These are phyloP conservation scores for Takifugu flavidus DNA, from an alignment of 2,113 vertebrate genomes.

Conservation along the genomic window DNA sequence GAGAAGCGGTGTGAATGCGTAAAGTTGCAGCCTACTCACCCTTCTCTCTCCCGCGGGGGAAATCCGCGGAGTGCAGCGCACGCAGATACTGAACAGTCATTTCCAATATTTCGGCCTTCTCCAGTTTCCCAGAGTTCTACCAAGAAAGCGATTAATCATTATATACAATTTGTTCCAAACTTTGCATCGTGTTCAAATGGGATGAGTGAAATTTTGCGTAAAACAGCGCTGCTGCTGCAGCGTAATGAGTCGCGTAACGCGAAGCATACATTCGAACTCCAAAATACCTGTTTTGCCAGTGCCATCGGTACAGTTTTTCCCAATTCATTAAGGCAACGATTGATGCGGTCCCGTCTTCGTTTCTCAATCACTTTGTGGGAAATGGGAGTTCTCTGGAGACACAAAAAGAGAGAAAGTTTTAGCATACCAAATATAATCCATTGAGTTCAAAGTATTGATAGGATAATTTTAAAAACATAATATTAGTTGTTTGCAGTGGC, in stretches of 20 bases:
- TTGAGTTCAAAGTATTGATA: no score
- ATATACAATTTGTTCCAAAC: no score
- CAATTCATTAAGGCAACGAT: constrained; percentile 91
- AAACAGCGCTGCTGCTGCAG: no score
- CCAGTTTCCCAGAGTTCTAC: constrained; percentile 93
- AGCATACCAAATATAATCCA: not conserved
- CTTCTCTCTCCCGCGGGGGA: constrained; percentile 92
- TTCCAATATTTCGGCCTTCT: constrained; percentile 97
- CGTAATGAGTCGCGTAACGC: no score
- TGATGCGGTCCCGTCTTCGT: constrained; percentile 91
- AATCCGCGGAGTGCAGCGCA: constrained; percentile 91
- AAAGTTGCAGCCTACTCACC: constrained; percentile 67
- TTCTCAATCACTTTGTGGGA: constrained; percentile 99
- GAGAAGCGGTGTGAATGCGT: constrained; percentile 11
- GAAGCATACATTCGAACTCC: not conserved
- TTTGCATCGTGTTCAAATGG: no score
- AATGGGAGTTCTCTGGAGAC: constrained; percentile 86
- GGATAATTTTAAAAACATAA: no score
- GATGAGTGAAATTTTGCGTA: no score
- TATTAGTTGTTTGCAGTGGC: no score
- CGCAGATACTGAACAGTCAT: constrained; percentile 97
- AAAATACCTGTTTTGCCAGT: constrained; percentile 91
- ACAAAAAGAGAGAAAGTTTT: not conserved
- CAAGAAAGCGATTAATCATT: constrained; percentile 4
- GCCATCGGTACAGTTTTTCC: constrained; percentile 97